A percentile compares a stretch with the other conserved stretches of the same genome.
Evolutionary conservation across 2,888 invertebrate species (phyloP).

Genomic region (Didymodactylos carnosus): DNA sequence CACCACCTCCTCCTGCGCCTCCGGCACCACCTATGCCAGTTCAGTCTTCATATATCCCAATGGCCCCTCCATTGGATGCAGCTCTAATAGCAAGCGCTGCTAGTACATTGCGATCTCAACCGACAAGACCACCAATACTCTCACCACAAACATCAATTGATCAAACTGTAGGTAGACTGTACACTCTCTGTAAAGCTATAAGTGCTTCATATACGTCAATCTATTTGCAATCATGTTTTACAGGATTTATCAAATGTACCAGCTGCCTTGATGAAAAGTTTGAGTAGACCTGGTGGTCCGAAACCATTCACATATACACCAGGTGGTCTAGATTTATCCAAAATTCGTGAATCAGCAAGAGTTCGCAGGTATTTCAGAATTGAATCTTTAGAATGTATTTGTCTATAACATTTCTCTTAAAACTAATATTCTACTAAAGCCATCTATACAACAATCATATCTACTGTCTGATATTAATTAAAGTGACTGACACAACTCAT

Average conservation of each 20-base stretch:
- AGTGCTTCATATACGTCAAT: background rate
- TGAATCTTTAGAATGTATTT: too few species aligned
- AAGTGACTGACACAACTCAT: too few species aligned
- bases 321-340: slow-evolving; percentile 6
- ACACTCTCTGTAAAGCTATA: too few species aligned
- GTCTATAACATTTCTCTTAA: too few species aligned
- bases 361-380: too few species aligned
- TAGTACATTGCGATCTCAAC: background rate
- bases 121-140: too few species aligned
- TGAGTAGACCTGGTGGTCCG: background rate
- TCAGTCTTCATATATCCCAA: background rate
- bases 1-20: background rate
- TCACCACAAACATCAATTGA: background rate
- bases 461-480: too few species aligned
- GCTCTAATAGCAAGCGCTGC: background rate
- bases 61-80: background rate
- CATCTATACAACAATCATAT: too few species aligned
- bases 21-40: background rate
- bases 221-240: background rate
- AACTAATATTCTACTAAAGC: too few species aligned
- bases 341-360: slow-evolving; percentile 3
- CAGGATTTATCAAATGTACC: background rate
- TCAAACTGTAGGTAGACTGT: too few species aligned
- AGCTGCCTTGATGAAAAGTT: too few species aligned
- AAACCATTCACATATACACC: slow-evolving; percentile 13